A percentile compares a stretch with the other conserved stretches of the same genome.
Evolutionary conservation across 2,888 invertebrate species (phyloP).

Genomic region (Acrocera orbiculus): DNA sequence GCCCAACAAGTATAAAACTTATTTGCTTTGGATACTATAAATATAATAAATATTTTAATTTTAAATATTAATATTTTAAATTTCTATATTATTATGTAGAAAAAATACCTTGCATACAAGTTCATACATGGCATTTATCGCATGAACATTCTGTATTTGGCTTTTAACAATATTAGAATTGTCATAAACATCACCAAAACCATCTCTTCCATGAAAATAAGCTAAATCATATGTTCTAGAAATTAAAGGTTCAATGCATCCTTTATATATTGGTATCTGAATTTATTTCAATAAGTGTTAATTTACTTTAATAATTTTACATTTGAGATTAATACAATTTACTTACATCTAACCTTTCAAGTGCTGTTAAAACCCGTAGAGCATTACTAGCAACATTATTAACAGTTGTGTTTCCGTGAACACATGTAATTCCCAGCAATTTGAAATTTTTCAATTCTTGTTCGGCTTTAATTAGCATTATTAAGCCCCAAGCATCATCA

Average conservation of each 20-base stretch:
- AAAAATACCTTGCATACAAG: slow-evolving; percentile 37
- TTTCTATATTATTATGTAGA: neutral
- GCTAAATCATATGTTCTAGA: neutral
- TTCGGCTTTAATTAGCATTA: slow-evolving; percentile 38
- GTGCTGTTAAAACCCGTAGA: slow-evolving; percentile 43
- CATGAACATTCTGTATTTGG: slow-evolving; percentile 36
- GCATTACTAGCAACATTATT: slow-evolving; percentile 53
- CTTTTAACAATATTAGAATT: slow-evolving; percentile 30
- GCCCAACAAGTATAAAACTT: slow-evolving; percentile 47
- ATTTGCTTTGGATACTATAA: slow-evolving; percentile 35
- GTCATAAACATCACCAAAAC: slow-evolving; percentile 45
- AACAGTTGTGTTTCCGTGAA: slow-evolving; percentile 53
- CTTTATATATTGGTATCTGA: slow-evolving; percentile 54
- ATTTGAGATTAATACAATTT: no score
- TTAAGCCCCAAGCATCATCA: slow-evolving; percentile 46
- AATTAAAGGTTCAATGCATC: slow-evolving; percentile 36
- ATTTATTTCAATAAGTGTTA: no score
- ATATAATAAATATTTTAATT: slow-evolving; percentile 1
- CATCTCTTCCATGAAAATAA: slow-evolving; percentile 48
- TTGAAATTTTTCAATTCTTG: slow-evolving; percentile 11
- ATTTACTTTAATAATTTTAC: no score
- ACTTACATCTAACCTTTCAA: slow-evolving; percentile 43
- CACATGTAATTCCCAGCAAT: slow-evolving; percentile 54
- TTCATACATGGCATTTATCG: slow-evolving; percentile 40
- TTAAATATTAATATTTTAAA: neutral